Evolutionary conservation across 2,797 vertebrate species (phyloP).

Genomic region (Naso thynnoides): DNA sequence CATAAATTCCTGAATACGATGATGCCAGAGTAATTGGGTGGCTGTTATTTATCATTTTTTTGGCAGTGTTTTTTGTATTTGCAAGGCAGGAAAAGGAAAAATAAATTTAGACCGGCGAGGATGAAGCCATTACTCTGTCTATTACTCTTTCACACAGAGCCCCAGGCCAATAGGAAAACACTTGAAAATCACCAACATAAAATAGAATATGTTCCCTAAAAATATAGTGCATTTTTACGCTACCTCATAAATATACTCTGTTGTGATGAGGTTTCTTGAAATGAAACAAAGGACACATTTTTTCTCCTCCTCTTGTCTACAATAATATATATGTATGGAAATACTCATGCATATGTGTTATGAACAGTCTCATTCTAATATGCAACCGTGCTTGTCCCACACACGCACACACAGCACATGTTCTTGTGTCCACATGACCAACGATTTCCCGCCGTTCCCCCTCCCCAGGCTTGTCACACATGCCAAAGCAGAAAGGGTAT

Average conservation of each 20-base stretch:
- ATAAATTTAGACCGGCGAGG: conserved; percentile 74
- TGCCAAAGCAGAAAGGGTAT: conserved; percentile 75
- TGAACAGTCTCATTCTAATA: conserved; percentile 63
- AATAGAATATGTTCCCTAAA: conserved; percentile 76
- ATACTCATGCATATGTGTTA: conserved; percentile 49
- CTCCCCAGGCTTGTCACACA: conserved; percentile 49
- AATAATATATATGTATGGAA: conserved; percentile 50
- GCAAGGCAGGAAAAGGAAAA: conserved; percentile 73
- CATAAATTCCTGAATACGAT: conserved; percentile 79
- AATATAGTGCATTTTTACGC: conserved; percentile 71
- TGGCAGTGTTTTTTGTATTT: conserved; percentile 62
- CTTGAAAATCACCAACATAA: conserved; percentile 79
- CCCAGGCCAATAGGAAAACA: conserved; percentile 78
- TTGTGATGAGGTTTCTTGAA: conserved; percentile 70
- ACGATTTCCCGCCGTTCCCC: conserved; percentile 29
- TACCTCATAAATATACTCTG: conserved; percentile 72
- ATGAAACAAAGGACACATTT: conserved; percentile 65
- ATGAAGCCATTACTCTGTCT: conserved; percentile 81
- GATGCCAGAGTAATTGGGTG: conserved; percentile 80
- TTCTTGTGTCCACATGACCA: conserved; percentile 50
- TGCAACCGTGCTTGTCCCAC: conserved; percentile 51
- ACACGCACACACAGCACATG: conserved; percentile 40
- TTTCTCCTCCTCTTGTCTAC: conserved; percentile 30
- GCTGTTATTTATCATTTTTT: conserved; percentile 78
- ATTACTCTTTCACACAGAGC: conserved; percentile 79